These are phyloP conservation scores for Calycopis cecrops DNA, from an alignment of 1,140 invertebrate species.

Conservation along the genomic window DNA sequence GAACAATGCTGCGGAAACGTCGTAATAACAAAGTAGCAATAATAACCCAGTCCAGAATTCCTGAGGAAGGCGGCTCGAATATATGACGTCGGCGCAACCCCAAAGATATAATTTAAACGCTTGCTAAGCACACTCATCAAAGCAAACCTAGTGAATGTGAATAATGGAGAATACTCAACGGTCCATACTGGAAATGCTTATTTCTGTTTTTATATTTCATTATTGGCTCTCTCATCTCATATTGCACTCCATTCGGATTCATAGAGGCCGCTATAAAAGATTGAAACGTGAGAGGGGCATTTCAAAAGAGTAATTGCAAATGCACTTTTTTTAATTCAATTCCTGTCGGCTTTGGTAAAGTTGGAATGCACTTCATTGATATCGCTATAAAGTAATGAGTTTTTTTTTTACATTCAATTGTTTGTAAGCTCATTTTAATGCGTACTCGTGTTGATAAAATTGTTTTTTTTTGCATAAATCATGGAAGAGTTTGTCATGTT, in stretches of 20 bases:
- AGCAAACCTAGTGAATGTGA: slow-evolving; percentile 55
- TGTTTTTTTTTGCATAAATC: slow-evolving; percentile 18
- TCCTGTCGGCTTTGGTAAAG: slow-evolving; percentile 65
- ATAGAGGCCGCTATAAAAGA: slow-evolving; percentile 69
- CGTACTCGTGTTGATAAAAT: not conserved
- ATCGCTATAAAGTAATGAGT: slow-evolving; percentile 69
- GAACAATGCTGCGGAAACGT: not conserved
- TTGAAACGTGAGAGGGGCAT: slow-evolving; percentile 70
- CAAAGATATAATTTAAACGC: slow-evolving; percentile 58
- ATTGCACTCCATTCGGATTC: slow-evolving; percentile 67
- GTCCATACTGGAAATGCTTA: slow-evolving; percentile 59
- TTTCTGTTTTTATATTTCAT: slow-evolving; percentile 73
- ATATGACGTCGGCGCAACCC: slow-evolving; percentile 14
- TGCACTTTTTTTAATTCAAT: slow-evolving; percentile 70
- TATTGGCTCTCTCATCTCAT: slow-evolving; percentile 71
- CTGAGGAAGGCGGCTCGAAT: not conserved
- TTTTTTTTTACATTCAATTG: slow-evolving; percentile 40
- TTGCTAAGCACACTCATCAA: slow-evolving; percentile 56
- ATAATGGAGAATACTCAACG: slow-evolving; percentile 61
- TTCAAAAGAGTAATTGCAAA: slow-evolving; percentile 71
- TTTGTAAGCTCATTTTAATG: slow-evolving; percentile 12
- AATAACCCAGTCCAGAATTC: slow-evolving; percentile 1
- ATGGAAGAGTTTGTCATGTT: slow-evolving; percentile 17
- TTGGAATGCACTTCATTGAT: slow-evolving; percentile 67
- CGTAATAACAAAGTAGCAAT: not conserved